Evolutionary conservation across 2,113 vertebrate genomes (phyloP).

Genomic region (Cromileptes altivelis): DNA sequence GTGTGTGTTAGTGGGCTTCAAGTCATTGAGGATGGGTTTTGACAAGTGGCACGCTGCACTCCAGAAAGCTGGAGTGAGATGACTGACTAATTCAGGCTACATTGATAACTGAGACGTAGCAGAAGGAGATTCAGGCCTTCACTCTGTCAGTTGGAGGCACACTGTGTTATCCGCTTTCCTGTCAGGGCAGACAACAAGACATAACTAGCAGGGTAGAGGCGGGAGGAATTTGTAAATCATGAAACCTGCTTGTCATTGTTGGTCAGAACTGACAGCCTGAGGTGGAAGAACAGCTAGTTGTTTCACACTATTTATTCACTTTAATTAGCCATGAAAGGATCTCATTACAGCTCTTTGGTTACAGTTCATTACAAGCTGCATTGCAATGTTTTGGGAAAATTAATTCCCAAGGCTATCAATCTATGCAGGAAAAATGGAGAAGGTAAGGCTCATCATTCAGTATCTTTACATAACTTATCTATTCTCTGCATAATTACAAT

Average conservation of each 20-base stretch:
- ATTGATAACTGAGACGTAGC: slow-evolving; percentile 68
- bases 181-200: slow-evolving; percentile 67
- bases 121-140: slow-evolving; percentile 63
- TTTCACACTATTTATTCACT: slow-evolving; percentile 44
- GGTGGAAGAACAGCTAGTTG: slow-evolving; percentile 45
- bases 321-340: slow-evolving; percentile 67
- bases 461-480: slow-evolving; percentile 13
- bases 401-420: slow-evolving; percentile 16
- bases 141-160: slow-evolving; percentile 60
- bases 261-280: slow-evolving; percentile 57
- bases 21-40: slow-evolving; percentile 64
- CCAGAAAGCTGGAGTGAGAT: slow-evolving; percentile 63
- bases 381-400: slow-evolving; percentile 2
- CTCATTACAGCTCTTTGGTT: slow-evolving; percentile 57
- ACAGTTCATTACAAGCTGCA: slow-evolving; percentile 48
- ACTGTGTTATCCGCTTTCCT: slow-evolving; percentile 56
- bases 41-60: slow-evolving; percentile 75
- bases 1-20: slow-evolving; percentile 45
- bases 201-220: slow-evolving; percentile 45
- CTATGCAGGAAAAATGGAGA: background rate
- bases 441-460: background rate
- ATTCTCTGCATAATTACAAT: slow-evolving; percentile 29
- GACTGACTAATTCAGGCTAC: slow-evolving; percentile 72
- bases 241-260: slow-evolving; percentile 56
- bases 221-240: slow-evolving; percentile 56